Base-by-base conservation (phyloP, 2,797 vertebrate species). In the Acipenser transmontanus region DNA sequence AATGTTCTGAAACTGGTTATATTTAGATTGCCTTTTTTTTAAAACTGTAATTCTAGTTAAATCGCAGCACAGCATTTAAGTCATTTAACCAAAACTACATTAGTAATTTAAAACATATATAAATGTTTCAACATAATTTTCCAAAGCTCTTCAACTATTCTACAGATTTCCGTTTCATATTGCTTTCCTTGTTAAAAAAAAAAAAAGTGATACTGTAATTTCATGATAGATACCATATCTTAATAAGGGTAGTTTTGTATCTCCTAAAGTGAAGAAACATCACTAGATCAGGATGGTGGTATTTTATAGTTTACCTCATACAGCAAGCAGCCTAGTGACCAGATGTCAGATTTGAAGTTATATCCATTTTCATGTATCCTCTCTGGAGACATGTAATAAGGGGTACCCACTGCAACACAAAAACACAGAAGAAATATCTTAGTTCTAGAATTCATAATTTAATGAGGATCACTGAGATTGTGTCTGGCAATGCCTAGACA, bases 301-400 rank as follows among this genome's bases (percentile, higher is more conserved):
- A 59, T 60, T 47, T 71, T 70, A 78, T 84, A 88, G 66, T 70
- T 94, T 93, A 98, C 96, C 96, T 99, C 96, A 74, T 99, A 99
- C 1, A 99, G 91, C 73, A 99, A 92, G 87, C 97, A 99, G 89
- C 97, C 96, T 80, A 99, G 93, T 77, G 91, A 92, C 90, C 91
- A 92, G 87, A 92, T 92, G 89, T 92, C 91, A 86, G 89, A 92
- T 80, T 92, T 91, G 89, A 92, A 92, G 88, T 91, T 92, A 88
- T 91, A 92, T 84, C 89, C 87, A 69, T 89, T 91, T 87, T 92
- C 90, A 76, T 91, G 89, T 81, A 92, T 89, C 83, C 90, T 89
- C 87, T 92, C 91, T 20, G 91, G 90, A 85, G 91, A 89, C 91
- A 92, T 92, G 85, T 92, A 92, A 84, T 92, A 93, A 79, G 96